Evolutionary conservation across 2,888 invertebrate species (phyloP).

Genomic region (Chrysomela aeneicollis): DNA sequence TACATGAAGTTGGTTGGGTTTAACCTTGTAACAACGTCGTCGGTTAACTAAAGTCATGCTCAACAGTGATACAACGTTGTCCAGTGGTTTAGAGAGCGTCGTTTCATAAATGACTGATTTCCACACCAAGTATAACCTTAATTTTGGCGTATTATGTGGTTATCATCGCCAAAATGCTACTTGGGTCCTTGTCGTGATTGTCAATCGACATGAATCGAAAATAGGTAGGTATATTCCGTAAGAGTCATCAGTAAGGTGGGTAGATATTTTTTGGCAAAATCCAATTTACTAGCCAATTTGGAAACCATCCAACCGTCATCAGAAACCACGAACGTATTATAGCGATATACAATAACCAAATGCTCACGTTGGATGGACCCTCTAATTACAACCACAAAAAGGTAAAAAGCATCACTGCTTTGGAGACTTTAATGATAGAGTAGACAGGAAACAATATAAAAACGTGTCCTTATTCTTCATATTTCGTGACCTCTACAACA

Average conservation of each 20-base stretch:
- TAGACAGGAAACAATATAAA: constrained; percentile 23
- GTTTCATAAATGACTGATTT: no score
- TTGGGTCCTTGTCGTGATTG: no score
- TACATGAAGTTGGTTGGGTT: no score
- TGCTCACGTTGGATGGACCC: constrained; percentile 7
- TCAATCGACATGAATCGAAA: no score
- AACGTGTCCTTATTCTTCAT: constrained; percentile 15
- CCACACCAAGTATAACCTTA: no score
- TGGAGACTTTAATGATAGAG: constrained; percentile 24
- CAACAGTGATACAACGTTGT: no score
- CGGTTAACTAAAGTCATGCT: no score
- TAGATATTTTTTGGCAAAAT: neutral
- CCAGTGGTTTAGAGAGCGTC: no score
- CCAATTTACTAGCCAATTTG: neutral
- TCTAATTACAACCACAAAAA: constrained; percentile 14
- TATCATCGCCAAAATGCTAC: no score
- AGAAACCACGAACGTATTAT: neutral
- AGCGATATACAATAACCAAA: constrained; percentile 3
- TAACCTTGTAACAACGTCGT: no score
- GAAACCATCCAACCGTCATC: neutral
- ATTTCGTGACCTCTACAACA: neutral
- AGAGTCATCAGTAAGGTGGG: neutral
- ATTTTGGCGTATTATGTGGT: no score
- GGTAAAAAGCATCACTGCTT: constrained; percentile 16
- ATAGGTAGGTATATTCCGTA: no score